These are phyloP conservation scores for Lochmaea capreae DNA, from an alignment of 2,888 invertebrate species.

Conservation along the genomic window DNA sequence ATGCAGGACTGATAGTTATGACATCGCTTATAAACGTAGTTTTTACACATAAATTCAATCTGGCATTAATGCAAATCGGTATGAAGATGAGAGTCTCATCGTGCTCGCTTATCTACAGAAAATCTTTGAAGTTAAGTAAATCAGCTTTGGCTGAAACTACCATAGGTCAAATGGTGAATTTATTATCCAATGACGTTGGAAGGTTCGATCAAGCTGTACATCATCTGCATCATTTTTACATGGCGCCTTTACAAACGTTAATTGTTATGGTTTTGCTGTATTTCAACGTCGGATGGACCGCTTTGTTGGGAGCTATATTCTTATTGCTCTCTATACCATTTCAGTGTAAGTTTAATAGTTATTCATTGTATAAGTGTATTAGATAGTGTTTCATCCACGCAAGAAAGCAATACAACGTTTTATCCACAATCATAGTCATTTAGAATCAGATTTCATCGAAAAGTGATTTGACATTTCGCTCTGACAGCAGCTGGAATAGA, in stretches of 20 bases:
- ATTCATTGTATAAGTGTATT: background rate
- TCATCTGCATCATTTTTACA: slow-evolving; percentile 43
- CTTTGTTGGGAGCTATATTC: slow-evolving; percentile 62
- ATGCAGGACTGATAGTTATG: slow-evolving; percentile 78
- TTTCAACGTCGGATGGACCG: slow-evolving; percentile 60
- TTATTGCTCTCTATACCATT: slow-evolving; percentile 58
- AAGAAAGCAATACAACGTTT: slow-evolving; percentile 31
- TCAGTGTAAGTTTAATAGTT: slow-evolving; percentile 46
- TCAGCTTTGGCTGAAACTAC: slow-evolving; percentile 86
- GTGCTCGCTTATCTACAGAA: slow-evolving; percentile 59
- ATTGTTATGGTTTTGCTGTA: slow-evolving; percentile 69
- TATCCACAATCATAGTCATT: no score
- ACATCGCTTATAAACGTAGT: slow-evolving; percentile 79
- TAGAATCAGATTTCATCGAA: background rate
- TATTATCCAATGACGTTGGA: slow-evolving; percentile 86
- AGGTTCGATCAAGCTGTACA: slow-evolving; percentile 74
- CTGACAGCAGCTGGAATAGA: no score
- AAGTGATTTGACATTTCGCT: no score
- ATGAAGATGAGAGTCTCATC: slow-evolving; percentile 77
- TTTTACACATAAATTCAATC: slow-evolving; percentile 80
- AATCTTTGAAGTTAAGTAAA: slow-evolving; percentile 75
- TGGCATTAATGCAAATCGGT: slow-evolving; percentile 84
- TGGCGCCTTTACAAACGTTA: slow-evolving; percentile 68
- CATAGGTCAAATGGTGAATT: slow-evolving; percentile 70
- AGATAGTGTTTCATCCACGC: background rate